Base-by-base conservation (phyloP, 1,140 invertebrate genomes). In the Heliconius himera region DNA sequence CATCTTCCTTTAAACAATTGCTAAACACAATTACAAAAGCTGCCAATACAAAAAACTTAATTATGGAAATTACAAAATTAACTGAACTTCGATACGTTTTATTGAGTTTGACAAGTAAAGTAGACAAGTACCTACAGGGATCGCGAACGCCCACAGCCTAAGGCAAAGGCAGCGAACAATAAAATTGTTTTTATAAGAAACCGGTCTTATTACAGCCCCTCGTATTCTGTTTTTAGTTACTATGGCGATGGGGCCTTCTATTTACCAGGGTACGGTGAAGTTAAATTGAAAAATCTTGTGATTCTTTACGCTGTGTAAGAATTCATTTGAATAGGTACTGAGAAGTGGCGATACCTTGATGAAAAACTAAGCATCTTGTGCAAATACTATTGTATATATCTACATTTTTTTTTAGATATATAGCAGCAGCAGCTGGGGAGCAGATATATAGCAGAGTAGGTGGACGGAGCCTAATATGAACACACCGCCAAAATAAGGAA, bases 181-280 rank as follows among this genome's bases (percentile, higher is more conserved):
- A 81, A 80, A 73, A 72, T 78, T 81, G 76, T 83, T 80, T 80
- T 78, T 83, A 76, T 74, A 75, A 75, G 51, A n/a, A 29, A 20
- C 75, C 72, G 71, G 70, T 38, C 76, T 72, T 51, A 76, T n/a
- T 8, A 11, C 49, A 11, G 29, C 73, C 51, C 33, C n/a, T 74
- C 4, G 18, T 41, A 66, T 60, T 22, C 18, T 18, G 29, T n/a
- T 60, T 29, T 54, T 20, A 36, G 74, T 75, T 75, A 51, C 54
- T 11, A 75, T 66, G 74, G 20, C 33, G 38, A 75, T 29, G 16
- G 36, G 11, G 29, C 46, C 74, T 75, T 22, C 70, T 38, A 22
- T 66, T 66, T 75, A 41, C 51, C 16, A 66, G 60, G 3, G 60
- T 66, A 66, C 60, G 26, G 20, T 66, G 26, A 66, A 66, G 60